phyloP scores from a whole-genome alignment of 2,797 vertebrate genomes.

The Pelobates cultripes region DNA sequence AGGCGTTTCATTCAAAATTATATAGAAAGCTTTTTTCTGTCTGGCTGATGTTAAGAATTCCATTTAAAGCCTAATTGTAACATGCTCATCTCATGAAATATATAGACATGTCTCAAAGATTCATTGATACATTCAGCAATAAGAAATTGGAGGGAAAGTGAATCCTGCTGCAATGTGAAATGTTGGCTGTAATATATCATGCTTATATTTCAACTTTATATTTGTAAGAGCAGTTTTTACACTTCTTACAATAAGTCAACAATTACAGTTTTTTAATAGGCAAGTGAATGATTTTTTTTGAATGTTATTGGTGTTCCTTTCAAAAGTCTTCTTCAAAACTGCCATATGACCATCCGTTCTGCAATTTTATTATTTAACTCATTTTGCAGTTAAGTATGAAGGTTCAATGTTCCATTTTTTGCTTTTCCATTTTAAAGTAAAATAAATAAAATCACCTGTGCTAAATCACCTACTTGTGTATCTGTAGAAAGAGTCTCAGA shows the following conservation, averaged over 20 bases:
- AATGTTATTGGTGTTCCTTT: too few relatives aligned
- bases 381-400: not conserved
- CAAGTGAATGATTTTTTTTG: too few relatives aligned
- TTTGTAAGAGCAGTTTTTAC: not conserved
- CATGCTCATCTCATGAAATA: not conserved
- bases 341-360: not conserved
- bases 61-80: constrained; percentile 18
- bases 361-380: not conserved
- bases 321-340: not conserved
- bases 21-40: constrained; percentile 32
- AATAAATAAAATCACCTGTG: too few relatives aligned
- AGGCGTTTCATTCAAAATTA: constrained; percentile 39
- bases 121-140: not conserved
- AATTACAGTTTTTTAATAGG: too few relatives aligned
- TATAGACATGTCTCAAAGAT: not conserved
- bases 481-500: too few relatives aligned
- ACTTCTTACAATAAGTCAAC: too few relatives aligned
- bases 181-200: not conserved
- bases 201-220: not conserved
- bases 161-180: not conserved
- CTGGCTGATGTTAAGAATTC: constrained; percentile 53
- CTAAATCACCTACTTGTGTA: too few relatives aligned
- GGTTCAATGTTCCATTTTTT: not conserved
- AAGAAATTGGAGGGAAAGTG: not conserved
- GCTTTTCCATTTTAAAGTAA: not conserved